Conservation (phyloP, 2,113 vertebrate genomes). For the Calcarius ornatus region DNA sequence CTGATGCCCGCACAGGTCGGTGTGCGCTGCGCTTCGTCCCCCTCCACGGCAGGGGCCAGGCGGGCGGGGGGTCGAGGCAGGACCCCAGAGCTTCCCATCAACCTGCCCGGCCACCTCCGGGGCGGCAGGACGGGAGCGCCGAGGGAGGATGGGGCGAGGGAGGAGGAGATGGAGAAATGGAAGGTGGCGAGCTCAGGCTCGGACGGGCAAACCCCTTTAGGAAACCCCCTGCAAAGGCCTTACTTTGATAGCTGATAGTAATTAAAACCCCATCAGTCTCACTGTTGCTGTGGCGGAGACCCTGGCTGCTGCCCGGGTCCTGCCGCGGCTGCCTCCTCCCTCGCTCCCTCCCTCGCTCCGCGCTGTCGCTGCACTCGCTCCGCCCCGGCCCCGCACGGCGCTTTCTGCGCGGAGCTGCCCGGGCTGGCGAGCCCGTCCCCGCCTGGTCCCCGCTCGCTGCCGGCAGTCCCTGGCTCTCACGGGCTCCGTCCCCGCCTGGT, state of each 20-base stretch:
- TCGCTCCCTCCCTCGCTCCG: not conserved
- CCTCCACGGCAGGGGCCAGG: not conserved
- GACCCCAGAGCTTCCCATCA: not conserved
- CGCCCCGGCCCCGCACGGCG: not conserved
- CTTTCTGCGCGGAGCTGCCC: not conserved
- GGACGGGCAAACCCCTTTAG: too few species aligned
- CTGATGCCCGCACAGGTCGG: slow-evolving; percentile 38
- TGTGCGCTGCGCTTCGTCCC: not conserved
- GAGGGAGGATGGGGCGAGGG: not conserved
- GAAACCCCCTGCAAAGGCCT: not conserved
- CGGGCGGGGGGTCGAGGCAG: not conserved
- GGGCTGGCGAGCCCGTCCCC: too few species aligned
- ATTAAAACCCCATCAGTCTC: not conserved
- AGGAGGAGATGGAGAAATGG: not conserved
- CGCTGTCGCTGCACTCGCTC: not conserved
- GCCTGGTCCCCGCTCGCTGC: not conserved
- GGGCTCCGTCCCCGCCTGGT: not conserved
- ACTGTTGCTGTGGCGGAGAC: not conserved
- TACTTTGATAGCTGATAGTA: not conserved
- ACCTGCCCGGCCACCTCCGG: not conserved
- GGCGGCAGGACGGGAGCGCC: not conserved
- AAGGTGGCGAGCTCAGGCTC: not conserved
- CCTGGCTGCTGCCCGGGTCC: too few species aligned
- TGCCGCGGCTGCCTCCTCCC: not conserved
- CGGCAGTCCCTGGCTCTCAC: fast-evolving